Conservation (phyloP, 2,113 vertebrate species). For the Tachysurus vachellii region DNA sequence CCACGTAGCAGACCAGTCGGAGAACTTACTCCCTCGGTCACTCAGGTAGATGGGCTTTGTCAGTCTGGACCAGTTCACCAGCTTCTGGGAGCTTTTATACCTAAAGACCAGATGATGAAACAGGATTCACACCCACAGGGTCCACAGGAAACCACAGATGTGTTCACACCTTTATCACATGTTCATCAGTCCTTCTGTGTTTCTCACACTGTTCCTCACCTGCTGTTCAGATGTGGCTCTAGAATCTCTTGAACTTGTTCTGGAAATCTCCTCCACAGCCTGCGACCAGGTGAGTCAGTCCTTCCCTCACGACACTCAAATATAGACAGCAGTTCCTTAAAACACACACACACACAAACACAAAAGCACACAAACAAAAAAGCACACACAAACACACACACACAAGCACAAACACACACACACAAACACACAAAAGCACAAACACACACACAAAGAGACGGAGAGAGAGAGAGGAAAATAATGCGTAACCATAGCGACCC, state of each 20-base stretch:
- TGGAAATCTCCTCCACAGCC: conserved; percentile 93
- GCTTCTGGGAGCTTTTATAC: conserved; percentile 96
- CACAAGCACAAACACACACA: too few relatives aligned
- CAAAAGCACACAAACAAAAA: too few relatives aligned
- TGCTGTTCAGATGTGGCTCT: conserved; percentile 94
- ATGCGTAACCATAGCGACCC: too few relatives aligned
- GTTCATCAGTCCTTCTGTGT: neutral
- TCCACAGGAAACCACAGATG: too few relatives aligned
- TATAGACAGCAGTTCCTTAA: conserved; percentile 89
- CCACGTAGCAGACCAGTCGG: conserved; percentile 97
- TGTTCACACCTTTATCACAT: neutral
- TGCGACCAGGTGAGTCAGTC: conserved; percentile 79
- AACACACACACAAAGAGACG: too few relatives aligned
- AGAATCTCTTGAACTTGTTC: conserved; percentile 96
- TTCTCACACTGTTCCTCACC: conserved; percentile 66
- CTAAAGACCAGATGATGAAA: conserved; percentile 65
- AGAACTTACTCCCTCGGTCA: conserved; percentile 89
- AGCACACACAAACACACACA: too few relatives aligned
- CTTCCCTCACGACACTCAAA: conserved; percentile 89
- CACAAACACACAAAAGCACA: too few relatives aligned
- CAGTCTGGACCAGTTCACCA: conserved; percentile 89
- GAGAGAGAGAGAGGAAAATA: too few relatives aligned
- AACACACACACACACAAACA: neutral
- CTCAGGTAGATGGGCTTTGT: conserved; percentile 96
- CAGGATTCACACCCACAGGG: neutral